These are phyloP conservation scores for Lepas anatifera DNA, from an alignment of 2,888 invertebrate species.

Conservation along the genomic window DNA sequence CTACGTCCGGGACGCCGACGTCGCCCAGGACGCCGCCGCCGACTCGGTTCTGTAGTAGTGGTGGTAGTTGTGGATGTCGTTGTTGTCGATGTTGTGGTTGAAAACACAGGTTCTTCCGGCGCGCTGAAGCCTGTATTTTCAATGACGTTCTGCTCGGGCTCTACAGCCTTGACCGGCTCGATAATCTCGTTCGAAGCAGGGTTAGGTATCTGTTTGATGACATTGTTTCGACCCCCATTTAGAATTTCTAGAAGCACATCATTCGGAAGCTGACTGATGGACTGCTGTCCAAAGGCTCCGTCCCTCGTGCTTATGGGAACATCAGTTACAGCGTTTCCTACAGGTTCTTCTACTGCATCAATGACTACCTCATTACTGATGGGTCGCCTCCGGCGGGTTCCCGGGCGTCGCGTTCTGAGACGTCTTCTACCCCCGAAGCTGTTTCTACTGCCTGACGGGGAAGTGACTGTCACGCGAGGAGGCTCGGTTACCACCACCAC, in stretches of 20 bases:
- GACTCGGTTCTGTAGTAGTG: slow-evolving; percentile 43
- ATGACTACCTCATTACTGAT: too few relatives aligned
- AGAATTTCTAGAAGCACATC: slow-evolving; percentile 48
- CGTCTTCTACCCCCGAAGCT: too few relatives aligned
- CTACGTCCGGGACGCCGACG: slow-evolving; percentile 45
- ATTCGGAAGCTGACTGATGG: slow-evolving; percentile 9
- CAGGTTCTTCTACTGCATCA: too few relatives aligned
- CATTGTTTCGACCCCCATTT: slow-evolving; percentile 66
- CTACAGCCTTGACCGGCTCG: slow-evolving; percentile 24
- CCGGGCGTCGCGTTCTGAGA: too few relatives aligned
- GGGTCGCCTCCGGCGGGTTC: too few relatives aligned
- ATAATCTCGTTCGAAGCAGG: slow-evolving; percentile 54
- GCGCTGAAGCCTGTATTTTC: slow-evolving; percentile 14
- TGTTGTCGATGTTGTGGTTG: slow-evolving; percentile 44
- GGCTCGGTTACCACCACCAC: too few relatives aligned
- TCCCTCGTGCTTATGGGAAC: too few relatives aligned
- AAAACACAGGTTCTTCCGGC: background rate
- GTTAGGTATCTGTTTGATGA: slow-evolving; percentile 62
- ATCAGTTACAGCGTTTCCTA: too few relatives aligned
- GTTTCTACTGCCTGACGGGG: too few relatives aligned
- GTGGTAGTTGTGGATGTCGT: slow-evolving; percentile 61
- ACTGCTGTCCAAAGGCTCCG: too few relatives aligned
- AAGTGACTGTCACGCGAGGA: too few relatives aligned
- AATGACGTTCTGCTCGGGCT: background rate
- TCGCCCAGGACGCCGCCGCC: slow-evolving; percentile 41